Percentiles rank a stretch among this genome's conserved stretches.
Conservation (phyloP, 2,113 vertebrate genomes). For the Corythoichthys intestinalis region DNA sequence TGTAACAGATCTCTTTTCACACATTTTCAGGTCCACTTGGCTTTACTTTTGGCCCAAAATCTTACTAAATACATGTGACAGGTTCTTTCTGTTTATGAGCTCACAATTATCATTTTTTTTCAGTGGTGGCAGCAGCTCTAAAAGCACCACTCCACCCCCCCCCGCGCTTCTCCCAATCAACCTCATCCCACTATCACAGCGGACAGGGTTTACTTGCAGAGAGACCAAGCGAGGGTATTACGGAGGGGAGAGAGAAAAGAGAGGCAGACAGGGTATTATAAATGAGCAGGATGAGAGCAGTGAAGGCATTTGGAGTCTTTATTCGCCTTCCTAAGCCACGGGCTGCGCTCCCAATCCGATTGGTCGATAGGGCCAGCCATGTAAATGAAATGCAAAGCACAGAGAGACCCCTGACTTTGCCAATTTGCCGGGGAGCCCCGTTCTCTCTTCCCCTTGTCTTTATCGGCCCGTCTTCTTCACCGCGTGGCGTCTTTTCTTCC, state of each 20-base stretch:
- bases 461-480: constrained; percentile 54
- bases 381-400: constrained; percentile 77
- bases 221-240: constrained; percentile 66
- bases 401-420: constrained; percentile 62
- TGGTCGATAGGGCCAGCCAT: constrained; percentile 70
- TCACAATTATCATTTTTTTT: constrained; percentile 20
- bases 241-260: constrained; percentile 64
- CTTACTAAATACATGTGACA: not conserved
- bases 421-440: constrained; percentile 55
- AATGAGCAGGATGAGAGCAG: constrained; percentile 68
- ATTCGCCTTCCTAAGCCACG: constrained; percentile 71
- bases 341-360: constrained; percentile 72
- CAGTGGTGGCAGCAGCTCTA: constrained; percentile 27
- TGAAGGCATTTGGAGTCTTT: constrained; percentile 75
- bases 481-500: constrained; percentile 39
- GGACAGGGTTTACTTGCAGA: constrained; percentile 67
- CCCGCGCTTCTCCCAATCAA: not conserved
- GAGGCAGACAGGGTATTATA: constrained; percentile 72
- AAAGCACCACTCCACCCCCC: constrained; percentile 14
- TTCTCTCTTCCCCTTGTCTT: constrained; percentile 56
- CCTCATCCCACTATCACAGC: constrained; percentile 63
- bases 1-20: not conserved
- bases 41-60: not conserved
- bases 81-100: not conserved
- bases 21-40: not conserved